Conservation (phyloP, 64 coral and sea anemone genomes). For the Actinia tenebrosa region DNA sequence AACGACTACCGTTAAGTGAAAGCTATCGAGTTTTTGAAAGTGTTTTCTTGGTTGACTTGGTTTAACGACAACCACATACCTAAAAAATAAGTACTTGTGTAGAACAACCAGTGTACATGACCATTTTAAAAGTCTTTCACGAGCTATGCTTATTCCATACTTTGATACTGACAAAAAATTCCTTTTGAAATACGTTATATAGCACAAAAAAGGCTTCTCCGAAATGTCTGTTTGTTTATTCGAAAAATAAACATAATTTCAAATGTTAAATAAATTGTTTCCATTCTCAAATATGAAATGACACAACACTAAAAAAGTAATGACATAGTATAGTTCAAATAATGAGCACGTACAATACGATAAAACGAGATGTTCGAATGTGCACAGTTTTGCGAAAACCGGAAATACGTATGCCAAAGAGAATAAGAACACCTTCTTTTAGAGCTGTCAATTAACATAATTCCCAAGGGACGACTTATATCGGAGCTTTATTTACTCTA, state of each 20-base stretch:
- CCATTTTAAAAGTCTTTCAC: neutral
- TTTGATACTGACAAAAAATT: neutral
- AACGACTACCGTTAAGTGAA: neutral
- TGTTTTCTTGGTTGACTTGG: neutral
- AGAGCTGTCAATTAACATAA: slow-evolving; percentile 11
- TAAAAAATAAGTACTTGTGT: neutral
- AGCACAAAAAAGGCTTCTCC: neutral
- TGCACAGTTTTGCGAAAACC: slow-evolving; percentile 11
- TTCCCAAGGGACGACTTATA: slow-evolving; percentile 9
- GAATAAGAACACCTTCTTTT: neutral
- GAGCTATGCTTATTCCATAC: neutral
- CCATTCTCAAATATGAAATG: neutral
- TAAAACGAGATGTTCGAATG: neutral
- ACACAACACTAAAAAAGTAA: neutral
- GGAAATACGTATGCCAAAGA: neutral
- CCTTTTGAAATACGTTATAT: neutral
- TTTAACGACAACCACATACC: neutral
- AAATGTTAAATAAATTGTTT: neutral
- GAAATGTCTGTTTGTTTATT: neutral
- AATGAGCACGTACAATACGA: neutral
- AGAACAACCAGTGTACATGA: neutral
- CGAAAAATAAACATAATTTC: neutral
- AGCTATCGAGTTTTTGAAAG: neutral
- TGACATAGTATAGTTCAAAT: neutral
- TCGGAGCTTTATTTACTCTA: slow-evolving; percentile 1